Percentiles rank a stretch among this genome's conserved stretches.
Evolutionary conservation across 30 jellyfish, hydroid and myxozoan genomes (phyloP).

Genomic region (Haliclystus octoradiatus): DNA sequence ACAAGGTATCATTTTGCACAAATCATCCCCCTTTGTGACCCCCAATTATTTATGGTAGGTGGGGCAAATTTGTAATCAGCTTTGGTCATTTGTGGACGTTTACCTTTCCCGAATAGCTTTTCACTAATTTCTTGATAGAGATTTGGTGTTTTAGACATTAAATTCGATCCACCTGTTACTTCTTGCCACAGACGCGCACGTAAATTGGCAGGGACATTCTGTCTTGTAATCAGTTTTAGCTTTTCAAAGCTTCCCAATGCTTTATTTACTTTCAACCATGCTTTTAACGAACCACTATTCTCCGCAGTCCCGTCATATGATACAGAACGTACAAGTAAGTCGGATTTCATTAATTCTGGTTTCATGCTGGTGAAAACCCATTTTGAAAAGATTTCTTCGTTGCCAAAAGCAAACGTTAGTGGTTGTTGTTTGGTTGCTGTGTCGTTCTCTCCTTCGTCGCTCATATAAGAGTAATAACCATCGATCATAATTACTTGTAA

Average conservation of each 20-base stretch:
- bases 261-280: neutral
- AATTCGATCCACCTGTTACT: conserved; percentile 62
- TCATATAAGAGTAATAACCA: neutral
- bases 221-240: conserved; percentile 44
- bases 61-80: no score
- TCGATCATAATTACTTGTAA: neutral
- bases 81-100: no score
- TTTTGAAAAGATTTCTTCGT: neutral
- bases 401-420: neutral
- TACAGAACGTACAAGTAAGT: neutral
- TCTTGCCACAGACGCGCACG: conserved; percentile 69
- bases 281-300: neutral
- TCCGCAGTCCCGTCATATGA: neutral
- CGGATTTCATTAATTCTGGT: neutral
- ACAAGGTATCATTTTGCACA: no score
- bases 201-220: conserved; percentile 36
- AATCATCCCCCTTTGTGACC: no score
- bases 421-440: neutral
- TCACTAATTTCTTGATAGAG: conserved; percentile 61
- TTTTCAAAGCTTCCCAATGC: conserved; percentile 6
- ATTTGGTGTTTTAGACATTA: conserved; percentile 55
- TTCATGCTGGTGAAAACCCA: neutral
- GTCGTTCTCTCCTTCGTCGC: neutral
- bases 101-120: conserved; percentile 62
- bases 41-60: no score